These are phyloP conservation scores for Mesocricetus auratus DNA, from an alignment of 2,113 vertebrate species.

Conservation along the genomic window DNA sequence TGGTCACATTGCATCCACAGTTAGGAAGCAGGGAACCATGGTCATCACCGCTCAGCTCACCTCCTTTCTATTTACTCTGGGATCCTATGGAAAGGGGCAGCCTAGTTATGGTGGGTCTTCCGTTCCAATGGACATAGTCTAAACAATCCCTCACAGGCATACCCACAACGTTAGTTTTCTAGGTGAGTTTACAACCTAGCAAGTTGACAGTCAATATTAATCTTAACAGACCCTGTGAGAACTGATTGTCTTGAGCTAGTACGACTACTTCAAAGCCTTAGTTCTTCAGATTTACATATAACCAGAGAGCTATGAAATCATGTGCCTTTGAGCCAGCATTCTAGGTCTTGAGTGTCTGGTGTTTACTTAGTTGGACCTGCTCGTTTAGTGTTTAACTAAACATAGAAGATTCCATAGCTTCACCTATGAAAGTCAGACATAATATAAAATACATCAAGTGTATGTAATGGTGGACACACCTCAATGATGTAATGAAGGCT, in stretches of 20 bases:
- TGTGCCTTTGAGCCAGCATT: background rate
- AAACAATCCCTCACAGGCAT: background rate
- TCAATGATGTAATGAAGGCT: slow-evolving; percentile 51
- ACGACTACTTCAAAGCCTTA: background rate
- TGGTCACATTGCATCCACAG: background rate
- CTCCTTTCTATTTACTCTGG: background rate
- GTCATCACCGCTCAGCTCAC: background rate
- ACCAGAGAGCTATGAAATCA: background rate
- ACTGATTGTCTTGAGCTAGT: background rate
- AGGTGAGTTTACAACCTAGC: too few species aligned
- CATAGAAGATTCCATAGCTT: slow-evolving; percentile 18
- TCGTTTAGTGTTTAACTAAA: slow-evolving; percentile 47
- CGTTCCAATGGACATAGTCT: background rate
- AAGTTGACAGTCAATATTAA: background rate
- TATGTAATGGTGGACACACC: slow-evolving; percentile 50
- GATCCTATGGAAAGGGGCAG: too few species aligned
- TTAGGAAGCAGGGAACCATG: background rate
- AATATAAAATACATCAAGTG: slow-evolving; percentile 58
- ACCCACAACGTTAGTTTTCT: background rate
- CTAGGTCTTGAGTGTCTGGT: background rate
- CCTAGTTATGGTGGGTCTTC: background rate
- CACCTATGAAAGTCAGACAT: slow-evolving; percentile 17
- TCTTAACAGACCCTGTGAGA: background rate
- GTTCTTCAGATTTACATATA: background rate
- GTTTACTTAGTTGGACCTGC: slow-evolving; percentile 13